Conservation (phyloP, 2,888 invertebrate genomes). For the Meiosimyza decipiens region DNA sequence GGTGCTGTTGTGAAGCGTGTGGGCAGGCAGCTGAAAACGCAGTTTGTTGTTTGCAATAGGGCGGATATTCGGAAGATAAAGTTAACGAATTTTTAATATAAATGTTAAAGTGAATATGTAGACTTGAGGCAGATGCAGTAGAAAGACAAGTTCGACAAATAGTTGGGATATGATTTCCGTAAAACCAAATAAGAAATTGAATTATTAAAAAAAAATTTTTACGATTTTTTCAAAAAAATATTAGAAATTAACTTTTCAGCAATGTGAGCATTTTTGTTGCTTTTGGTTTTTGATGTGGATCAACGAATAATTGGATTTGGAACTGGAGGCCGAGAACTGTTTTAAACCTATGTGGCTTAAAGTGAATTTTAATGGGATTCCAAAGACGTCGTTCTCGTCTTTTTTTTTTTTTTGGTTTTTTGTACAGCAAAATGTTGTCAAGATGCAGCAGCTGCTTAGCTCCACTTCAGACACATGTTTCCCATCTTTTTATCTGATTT, state of each 20-base stretch:
- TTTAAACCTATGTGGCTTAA: too few species aligned
- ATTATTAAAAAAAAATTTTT: slow-evolving; percentile 32
- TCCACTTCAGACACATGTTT: slow-evolving; percentile 52
- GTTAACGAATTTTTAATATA: slow-evolving; percentile 3
- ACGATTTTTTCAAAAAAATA: not conserved
- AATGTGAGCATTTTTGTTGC: slow-evolving; percentile 47
- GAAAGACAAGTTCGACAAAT: too few species aligned
- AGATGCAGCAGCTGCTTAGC: slow-evolving; percentile 51
- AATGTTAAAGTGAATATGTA: not conserved
- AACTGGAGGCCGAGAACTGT: too few species aligned
- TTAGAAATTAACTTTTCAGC: slow-evolving; percentile 48
- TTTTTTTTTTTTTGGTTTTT: too few species aligned
- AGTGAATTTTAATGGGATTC: too few species aligned
- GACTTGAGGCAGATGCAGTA: too few species aligned
- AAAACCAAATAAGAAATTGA: slow-evolving; percentile 35
- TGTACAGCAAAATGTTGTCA: not conserved
- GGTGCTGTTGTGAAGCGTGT: slow-evolving; percentile 4
- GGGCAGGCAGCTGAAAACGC: not conserved
- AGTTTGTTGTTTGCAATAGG: too few species aligned
- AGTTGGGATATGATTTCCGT: not conserved
- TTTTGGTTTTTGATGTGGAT: slow-evolving; percentile 38
- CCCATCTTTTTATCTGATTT: slow-evolving; percentile 49
- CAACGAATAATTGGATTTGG: not conserved
- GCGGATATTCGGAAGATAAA: not conserved
- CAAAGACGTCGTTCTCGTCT: too few species aligned